A percentile compares a stretch with the other conserved stretches of the same genome.
Conservation (phyloP, 2,797 vertebrate genomes). For the Hyperoplus immaculatus region DNA sequence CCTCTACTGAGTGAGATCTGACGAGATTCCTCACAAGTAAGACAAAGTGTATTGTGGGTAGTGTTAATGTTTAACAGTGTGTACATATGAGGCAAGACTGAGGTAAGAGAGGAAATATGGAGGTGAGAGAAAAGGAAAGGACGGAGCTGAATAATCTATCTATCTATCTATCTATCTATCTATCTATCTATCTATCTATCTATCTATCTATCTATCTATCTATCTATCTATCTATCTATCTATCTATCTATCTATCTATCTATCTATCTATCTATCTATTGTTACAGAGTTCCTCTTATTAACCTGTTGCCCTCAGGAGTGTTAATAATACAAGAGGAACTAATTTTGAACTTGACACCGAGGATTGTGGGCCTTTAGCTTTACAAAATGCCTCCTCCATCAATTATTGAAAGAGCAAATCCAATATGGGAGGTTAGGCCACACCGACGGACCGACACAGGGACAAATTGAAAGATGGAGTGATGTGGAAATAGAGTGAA, state of each 20-base stretch:
- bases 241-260: constrained; percentile 37
- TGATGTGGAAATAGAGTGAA: constrained; percentile 43
- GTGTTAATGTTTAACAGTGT: constrained; percentile 74
- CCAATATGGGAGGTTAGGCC: constrained; percentile 82
- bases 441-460: constrained; percentile 24
- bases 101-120: constrained; percentile 4
- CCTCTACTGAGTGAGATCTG: constrained; percentile 48
- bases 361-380: constrained; percentile 88
- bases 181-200: neutral
- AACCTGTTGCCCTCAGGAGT: constrained; percentile 74
- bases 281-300: constrained; percentile 72
- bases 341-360: constrained; percentile 93
- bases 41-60: constrained; percentile 50
- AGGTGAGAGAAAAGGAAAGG: neutral
- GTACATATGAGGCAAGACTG: constrained; percentile 54
- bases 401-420: constrained; percentile 91
- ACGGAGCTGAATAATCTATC: neutral
- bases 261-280: constrained; percentile 30
- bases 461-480: constrained; percentile 36
- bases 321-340: constrained; percentile 91
- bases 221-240: constrained; percentile 36
- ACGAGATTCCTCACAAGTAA: constrained; percentile 54
- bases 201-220: constrained; percentile 26
- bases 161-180: constrained; percentile 4
- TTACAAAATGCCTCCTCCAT: constrained; percentile 90